Base-by-base conservation (phyloP, 2,888 invertebrate genomes). In the Heterodera filipjevi region DNA sequence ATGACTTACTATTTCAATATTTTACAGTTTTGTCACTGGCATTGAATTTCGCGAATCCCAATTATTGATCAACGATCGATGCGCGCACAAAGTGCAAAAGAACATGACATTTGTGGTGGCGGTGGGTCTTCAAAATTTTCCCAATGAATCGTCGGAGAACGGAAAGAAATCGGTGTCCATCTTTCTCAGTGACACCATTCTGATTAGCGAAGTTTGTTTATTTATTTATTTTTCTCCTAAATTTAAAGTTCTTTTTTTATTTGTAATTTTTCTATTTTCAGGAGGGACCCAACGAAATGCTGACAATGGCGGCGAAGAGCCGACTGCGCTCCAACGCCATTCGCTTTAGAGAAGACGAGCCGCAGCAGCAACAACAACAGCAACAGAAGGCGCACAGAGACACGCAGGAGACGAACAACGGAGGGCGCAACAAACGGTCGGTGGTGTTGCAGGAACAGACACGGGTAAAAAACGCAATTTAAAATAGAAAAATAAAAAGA, bases 31-130 rank as follows among this genome's bases (percentile, higher is more conserved):
- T 91, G 95, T 93, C 0, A 98, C 95, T 93, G 99, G 99, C 12
- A 95, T 99, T 85, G 98, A 99, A 90, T 99, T 99, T 90, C 93
- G 97, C 78, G 99, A 99, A 90, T 94, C 94, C 85, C 94, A 95
- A 0, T 92, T 98, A 78, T 92, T 96, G 0, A 94, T 99, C 87
- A 94, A 94, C 0, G 94, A 95, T 0, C 99, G 97, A 92, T 94
- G 94, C 22, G 93, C 92, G 66, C 92, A 93, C 1, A 49, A 80
- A 27, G 84, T 89, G 10, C 46, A 79, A 83, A 72, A 87, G 89
- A 91, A 95, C 77, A 98, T 99, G 97, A 93, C 96, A 0, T 98
- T 97, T 89, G 97, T 97, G 90, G 92, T 99, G 14, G 95, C 95
- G 89, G 93, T 99, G 84, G 99, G 99, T 22, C 92, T 99, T 77